A percentile compares a stretch with the other conserved stretches of the same genome.
Evolutionary conservation across 2,797 vertebrate species (phyloP).

Genomic region (Girardinus metallicus): DNA sequence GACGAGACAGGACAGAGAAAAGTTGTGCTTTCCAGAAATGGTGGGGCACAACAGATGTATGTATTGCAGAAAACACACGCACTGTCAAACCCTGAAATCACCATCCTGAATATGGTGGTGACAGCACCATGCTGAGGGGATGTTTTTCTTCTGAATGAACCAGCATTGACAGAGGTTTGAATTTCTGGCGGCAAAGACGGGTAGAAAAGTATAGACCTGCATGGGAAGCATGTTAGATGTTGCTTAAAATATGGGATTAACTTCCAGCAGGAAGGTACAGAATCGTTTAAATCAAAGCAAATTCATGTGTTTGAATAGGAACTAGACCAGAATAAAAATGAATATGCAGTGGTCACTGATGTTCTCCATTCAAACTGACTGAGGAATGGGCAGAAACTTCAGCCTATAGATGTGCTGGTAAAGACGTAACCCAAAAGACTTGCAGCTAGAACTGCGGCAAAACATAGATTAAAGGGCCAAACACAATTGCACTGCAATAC

Average conservation of each 20-base stretch:
- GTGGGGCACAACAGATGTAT: background rate
- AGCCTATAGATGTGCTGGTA: background rate
- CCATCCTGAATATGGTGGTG: background rate
- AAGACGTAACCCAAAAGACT: background rate
- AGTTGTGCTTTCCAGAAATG: background rate
- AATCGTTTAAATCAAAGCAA: background rate
- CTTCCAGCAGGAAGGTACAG: background rate
- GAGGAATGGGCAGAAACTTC: background rate
- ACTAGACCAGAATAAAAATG: background rate
- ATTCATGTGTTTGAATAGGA: background rate
- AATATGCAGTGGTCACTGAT: background rate
- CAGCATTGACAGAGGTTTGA: background rate
- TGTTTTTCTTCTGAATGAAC: background rate
- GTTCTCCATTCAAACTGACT: background rate
- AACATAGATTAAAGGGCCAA: background rate
- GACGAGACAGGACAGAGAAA: background rate
- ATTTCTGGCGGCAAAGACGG: background rate
- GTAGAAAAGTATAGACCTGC: background rate
- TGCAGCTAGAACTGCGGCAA: background rate
- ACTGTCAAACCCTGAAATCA: background rate
- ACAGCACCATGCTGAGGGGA: background rate
- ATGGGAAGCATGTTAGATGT: background rate
- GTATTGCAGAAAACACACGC: background rate
- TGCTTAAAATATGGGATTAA: background rate
- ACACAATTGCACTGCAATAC: background rate